phyloP scores from a whole-genome alignment of 2,113 vertebrate species.

The Epinephelus fuscoguttatus region DNA sequence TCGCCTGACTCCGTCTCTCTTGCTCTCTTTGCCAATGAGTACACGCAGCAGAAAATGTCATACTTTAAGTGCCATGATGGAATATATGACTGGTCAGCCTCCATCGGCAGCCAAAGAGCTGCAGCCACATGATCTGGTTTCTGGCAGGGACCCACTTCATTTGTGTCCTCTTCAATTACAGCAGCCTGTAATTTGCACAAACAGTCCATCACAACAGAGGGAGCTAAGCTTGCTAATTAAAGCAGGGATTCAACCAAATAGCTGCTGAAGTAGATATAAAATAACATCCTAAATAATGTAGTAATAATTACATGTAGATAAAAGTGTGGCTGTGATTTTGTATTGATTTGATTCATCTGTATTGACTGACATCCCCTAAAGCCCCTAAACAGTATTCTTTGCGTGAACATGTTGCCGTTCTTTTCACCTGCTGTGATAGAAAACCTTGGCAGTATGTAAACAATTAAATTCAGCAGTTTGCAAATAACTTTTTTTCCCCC shows the following conservation, averaged over 20 bases:
- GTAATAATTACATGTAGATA: conserved; percentile 9
- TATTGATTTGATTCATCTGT: too few relatives aligned
- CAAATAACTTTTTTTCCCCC: neutral
- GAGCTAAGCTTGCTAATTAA: conserved; percentile 32
- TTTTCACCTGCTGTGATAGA: neutral
- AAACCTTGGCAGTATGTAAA: neutral
- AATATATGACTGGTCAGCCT: conserved; percentile 32
- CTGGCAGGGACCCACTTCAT: conserved; percentile 35
- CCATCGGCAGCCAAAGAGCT: conserved; percentile 42
- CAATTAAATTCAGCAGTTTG: neutral
- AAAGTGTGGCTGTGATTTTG: neutral
- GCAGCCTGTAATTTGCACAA: conserved; percentile 43
- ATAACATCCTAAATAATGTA: neutral
- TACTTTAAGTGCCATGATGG: conserved; percentile 41
- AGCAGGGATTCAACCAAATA: conserved; percentile 21
- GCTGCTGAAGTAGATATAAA: neutral
- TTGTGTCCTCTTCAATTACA: conserved; percentile 53
- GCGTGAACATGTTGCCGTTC: neutral
- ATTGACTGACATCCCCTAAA: neutral
- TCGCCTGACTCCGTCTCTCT: conserved; percentile 6
- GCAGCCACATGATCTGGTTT: conserved; percentile 22
- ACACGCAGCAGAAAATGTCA: conserved; percentile 56
- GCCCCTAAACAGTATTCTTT: neutral
- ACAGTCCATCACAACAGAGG: conserved; percentile 38
- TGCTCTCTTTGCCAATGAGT: conserved; percentile 31